Conservation (phyloP, 2,113 vertebrate species). For the Gopherus flavomarginatus region DNA sequence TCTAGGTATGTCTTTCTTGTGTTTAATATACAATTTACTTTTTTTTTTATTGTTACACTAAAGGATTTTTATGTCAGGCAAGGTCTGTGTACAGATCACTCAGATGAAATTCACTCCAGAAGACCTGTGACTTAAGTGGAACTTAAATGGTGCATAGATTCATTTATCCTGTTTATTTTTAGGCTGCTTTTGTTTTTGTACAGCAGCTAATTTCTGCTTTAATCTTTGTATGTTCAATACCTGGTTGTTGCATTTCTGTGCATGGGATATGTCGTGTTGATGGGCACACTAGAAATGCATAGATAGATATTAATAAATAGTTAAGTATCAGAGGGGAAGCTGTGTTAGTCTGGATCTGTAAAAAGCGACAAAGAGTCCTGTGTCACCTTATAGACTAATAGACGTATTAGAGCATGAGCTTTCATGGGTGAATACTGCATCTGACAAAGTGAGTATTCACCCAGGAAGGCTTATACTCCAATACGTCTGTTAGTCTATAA, state of each 20-base stretch:
- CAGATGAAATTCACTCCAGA: not conserved
- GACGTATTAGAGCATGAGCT: no score
- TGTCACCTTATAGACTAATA: no score
- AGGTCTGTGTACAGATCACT: not conserved
- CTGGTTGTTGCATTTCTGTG: not conserved
- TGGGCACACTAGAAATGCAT: not conserved
- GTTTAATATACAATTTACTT: not conserved
- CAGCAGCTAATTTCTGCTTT: not conserved
- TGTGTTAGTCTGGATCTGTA: no score
- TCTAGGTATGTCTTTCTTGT: constrained; percentile 79
- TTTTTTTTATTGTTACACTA: not conserved
- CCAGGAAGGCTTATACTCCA: no score
- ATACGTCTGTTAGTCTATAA: no score
- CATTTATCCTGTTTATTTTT: not conserved
- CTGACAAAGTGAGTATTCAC: no score
- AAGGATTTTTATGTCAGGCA: not conserved
- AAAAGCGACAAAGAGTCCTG: no score
- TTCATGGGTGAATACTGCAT: no score
- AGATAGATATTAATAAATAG: no score
- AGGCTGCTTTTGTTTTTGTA: not conserved
- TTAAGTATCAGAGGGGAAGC: no score
- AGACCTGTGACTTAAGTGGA: not conserved
- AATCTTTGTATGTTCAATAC: not conserved
- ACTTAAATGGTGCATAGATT: not conserved
- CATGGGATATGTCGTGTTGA: not conserved